Percentiles rank a stretch among this genome's conserved stretches.
These are phyloP conservation scores for Platygyra sinensis DNA, from an alignment of 64 coral and sea anemone genomes.

Conservation along the genomic window DNA sequence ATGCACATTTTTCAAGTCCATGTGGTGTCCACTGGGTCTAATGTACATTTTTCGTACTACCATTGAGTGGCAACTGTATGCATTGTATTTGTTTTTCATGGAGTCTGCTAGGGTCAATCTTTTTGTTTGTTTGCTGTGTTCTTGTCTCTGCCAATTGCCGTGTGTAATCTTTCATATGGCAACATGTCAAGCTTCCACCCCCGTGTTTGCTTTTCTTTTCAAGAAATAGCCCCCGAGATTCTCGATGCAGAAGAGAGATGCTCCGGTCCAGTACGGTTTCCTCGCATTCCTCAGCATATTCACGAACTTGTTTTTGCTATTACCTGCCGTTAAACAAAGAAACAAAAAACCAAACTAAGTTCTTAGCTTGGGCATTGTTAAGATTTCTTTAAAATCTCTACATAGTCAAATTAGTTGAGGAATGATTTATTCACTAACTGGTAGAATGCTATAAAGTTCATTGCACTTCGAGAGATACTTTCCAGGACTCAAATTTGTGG, in stretches of 20 bases:
- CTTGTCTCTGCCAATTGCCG: slow-evolving; percentile 77
- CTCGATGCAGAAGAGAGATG: slow-evolving; percentile 80
- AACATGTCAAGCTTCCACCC: slow-evolving; percentile 69
- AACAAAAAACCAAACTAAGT: not conserved
- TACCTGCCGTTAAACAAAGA: slow-evolving; percentile 37
- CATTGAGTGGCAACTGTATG: too few species aligned
- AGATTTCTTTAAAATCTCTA: too few species aligned
- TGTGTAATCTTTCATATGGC: slow-evolving; percentile 74
- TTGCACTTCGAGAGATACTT: too few species aligned
- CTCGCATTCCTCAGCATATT: slow-evolving; percentile 76
- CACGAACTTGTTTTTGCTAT: slow-evolving; percentile 79
- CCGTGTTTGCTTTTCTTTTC: slow-evolving; percentile 92
- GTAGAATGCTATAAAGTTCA: too few species aligned
- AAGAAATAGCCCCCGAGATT: slow-evolving; percentile 75
- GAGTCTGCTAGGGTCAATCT: not conserved
- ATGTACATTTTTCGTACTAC: too few species aligned
- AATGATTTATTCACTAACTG: too few species aligned
- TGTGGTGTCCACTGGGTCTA: too few species aligned
- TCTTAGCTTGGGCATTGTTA: not conserved
- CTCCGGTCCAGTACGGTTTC: slow-evolving; percentile 94
- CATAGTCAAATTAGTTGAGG: too few species aligned
- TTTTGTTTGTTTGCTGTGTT: slow-evolving; percentile 59
- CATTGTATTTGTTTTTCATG: too few species aligned
- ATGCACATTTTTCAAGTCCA: too few species aligned
- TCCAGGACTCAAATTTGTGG: too few species aligned